Percentiles rank a stretch among this genome's conserved stretches.
These are phyloP conservation scores for Rhabdornis inornatus DNA, from an alignment of 2,113 vertebrate species.

Conservation along the genomic window DNA sequence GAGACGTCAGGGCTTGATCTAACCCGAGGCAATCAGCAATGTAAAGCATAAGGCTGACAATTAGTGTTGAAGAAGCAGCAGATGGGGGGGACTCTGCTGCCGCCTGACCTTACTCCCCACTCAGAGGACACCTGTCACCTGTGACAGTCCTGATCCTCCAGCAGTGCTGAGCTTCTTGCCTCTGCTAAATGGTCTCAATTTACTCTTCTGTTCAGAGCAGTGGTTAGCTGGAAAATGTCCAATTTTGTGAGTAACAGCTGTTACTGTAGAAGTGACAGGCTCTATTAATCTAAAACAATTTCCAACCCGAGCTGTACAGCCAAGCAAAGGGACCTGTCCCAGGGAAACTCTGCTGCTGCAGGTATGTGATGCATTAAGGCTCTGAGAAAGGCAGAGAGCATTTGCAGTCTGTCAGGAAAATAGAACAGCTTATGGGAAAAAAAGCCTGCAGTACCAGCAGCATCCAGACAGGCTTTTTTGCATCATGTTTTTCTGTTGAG, in stretches of 20 bases:
- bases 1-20: background rate
- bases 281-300: conserved; percentile 26
- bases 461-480: background rate
- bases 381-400: background rate
- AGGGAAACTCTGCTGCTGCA: background rate
- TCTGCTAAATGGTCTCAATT: conserved; percentile 30
- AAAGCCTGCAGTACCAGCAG: background rate
- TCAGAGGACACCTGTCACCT: conserved; percentile 30
- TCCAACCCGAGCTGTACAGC: background rate
- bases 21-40: background rate
- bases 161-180: background rate
- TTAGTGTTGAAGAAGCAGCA: background rate
- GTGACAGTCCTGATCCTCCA: background rate
- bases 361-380: background rate
- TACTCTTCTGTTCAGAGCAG: background rate
- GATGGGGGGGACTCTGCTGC: background rate
- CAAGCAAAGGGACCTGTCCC: background rate
- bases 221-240: conserved; percentile 38
- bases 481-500: background rate
- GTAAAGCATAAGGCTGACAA: conserved; percentile 19
- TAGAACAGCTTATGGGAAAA: background rate
- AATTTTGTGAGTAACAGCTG: conserved; percentile 42
- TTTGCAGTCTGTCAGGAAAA: background rate
- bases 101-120: background rate
- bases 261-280: conserved; percentile 45